Evolutionary conservation across 2,888 invertebrate species (phyloP), one percentile per base, ranked within the genome.

Genomic region (Tetanocera ferruginea): DNA sequence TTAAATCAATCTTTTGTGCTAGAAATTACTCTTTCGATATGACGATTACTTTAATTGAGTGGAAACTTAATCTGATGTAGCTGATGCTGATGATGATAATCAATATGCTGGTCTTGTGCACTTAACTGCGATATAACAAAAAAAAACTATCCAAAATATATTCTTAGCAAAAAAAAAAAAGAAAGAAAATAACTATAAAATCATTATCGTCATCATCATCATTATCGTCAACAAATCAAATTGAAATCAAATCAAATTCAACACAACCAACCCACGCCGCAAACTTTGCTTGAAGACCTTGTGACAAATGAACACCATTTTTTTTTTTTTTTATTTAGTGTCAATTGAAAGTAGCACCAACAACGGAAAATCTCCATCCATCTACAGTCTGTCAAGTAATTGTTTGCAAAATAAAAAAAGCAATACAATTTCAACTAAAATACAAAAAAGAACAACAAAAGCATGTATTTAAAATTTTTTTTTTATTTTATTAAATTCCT

Each of bases 301-400:
- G 37, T 55, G 66, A 55, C 66, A 74, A 74, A 74, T 64, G 62
- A 74, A 34, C 64, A 14, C 52, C 23, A 28, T 57, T 62, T 55
- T 14, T 49, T 9, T 49, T 19, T 3, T 69, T 51, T 37, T 52
- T 66, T 51, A 66, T 37, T 73, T 34, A 67, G 55, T 51, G 75
- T 67, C 75, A 67, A 60, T 73, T 73, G 62, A 28, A 49, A 73
- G 34, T 25, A 62, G 28, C 73, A n/a, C 11, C 49, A 69, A 51
- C 67, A 57, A 43, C n/a, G 60, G 14, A n/a, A 60, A 23, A 8
- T 28, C 25, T 55, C 19, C 19, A 19, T 25, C 23, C 5, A 67
- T 49, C 23, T 23, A 23, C 25, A 43, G 8, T 69, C 19, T 49
- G 9, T n/a, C n/a, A n/a, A n/a, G n/a, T n/a, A n/a, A n/a, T n/a